Evolutionary conservation across 2,888 invertebrate species (phyloP), one percentile per base, ranked within the genome.

Genomic region (Elaeidobius kamerunicus): DNA sequence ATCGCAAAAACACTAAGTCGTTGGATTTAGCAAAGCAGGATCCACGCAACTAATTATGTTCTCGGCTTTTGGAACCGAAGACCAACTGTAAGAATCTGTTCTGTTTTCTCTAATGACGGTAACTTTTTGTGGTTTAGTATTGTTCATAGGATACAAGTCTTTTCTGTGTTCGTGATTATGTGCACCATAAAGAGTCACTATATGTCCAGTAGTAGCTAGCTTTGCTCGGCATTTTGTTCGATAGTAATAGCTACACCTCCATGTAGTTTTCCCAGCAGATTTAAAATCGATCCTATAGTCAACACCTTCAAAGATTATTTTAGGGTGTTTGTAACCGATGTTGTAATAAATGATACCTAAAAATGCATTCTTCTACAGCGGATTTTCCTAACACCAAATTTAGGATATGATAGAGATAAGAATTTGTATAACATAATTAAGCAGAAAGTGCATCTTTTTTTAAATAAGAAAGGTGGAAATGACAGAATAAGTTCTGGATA

Each of bases 181-280:
- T 15, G 46, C 16, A n/a, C 61, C 61, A 17, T 36, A 52, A 9
- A 63, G 32, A 36, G 56, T 45, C 6, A 63, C 58, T 16, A 44
- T 36, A 12, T 57, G 44, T 2, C 59, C 60, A 6, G 46, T 49
- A 3, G 63, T 64, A 9, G 47, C 42, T 2, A 63, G 27, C 47
- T 61, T 61, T 6, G 59, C 61, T 14, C 53, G 45, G 34, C 63
- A 64, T 49, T 60, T 62, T 16, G 58, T 58, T 40, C 58, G 55
- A 34, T 60, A 58, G 32, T 64, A 63, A 23, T 48, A 54, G 14
- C 57, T 59, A 41, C 65, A 65, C 27, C 63, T 53, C 65, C 64
- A 65, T 4, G 59, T 47, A 1, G 60, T 63, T 43, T 61, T 62
- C 16, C 52, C 52, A 2, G 51, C 39, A 35, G 58, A 51, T 53